Evolutionary conservation across 2,888 invertebrate genomes (phyloP), one percentile per base, ranked within the genome.

Genomic region (Chalcis sispes): DNA sequence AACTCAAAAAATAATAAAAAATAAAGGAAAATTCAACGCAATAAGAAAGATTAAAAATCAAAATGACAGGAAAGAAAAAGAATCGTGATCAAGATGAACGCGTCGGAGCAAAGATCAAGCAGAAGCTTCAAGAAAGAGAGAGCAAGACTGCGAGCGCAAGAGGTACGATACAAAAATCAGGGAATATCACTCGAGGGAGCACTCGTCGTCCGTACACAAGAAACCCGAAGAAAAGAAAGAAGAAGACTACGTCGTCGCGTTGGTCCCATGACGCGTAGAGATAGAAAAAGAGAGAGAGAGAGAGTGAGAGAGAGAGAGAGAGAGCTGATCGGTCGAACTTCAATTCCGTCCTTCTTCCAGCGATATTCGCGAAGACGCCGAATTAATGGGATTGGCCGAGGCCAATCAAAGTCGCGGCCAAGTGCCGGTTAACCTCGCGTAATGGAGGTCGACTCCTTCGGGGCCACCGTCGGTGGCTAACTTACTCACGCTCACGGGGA

Each of bases 371-470:
- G 70, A 62, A 71, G 73, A 73, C 61, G 65, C 80, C 75, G 83
- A 84, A 86, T 86, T 86, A 87, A 87, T 86, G 84, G 87, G 85
- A 88, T 87, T 85, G 83, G 83, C 81, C 42, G 79, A 79, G 84
- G 81, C 86, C 86, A 88, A 88, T 88, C 87, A 88, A 87, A 88
- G 87, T 87, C 84, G 81, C 79, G 79, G 79, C 81, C 82, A 86
- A 87, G 86, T 84, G 86, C 83, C 84, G 87, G 87, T 88, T 88
- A 88, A 87, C 87, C 87, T 83, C 84, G 82, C 85, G 86, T 86
- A 87, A 87, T 87, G 84, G 87, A 85, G 85, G 84, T 86, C 84
- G 84, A 82, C 84, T 86, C 86, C 87, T 85, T 82, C 82, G 86
- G 87, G 86, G 85, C 59, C 66, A 46, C 1, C 20, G 25, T 15